Evolutionary conservation across 2,888 invertebrate species (phyloP), one percentile per base, ranked within the genome.

Genomic region (Dryomyza anilis): DNA sequence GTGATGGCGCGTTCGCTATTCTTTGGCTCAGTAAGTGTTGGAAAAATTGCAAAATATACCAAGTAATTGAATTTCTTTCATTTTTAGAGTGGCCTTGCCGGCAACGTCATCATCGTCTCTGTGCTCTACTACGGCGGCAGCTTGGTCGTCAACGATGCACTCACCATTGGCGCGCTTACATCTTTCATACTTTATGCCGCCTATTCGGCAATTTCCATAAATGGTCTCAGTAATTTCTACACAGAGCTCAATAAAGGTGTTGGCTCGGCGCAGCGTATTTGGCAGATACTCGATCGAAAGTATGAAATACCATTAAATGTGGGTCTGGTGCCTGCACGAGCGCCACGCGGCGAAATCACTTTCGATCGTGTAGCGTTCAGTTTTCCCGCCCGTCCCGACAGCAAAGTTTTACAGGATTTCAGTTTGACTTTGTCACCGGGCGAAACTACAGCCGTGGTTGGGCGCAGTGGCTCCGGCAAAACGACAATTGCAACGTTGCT

Each of bases 171-270:
- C 5, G 91, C 92, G 69, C 86, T 98, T 19, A 96, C 97, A 0
- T 93, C 98, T 0, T 98, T 98, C 83, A 86, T 98, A 12, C 83
- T 98, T 14, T 98, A 98, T 78, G 96, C 98, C 0, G 95, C 93
- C 0, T 97, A 96, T 76, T 93, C 96, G 16, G 96, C 95, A 12
- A 88, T 96, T 30, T 95, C 96, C 43, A 88, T 97, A 43, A 91
- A 92, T 53, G 95, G 96, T 12, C 80, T 98, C n/a, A 93, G 94
- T 53, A 92, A 90, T 72, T 97, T 97, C 82, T 98, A 97, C 80
- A 91, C 95, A 0, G 97, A 98, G 78, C 81, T 98, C 69, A 98
- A 96, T 84, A 93, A 93, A 78, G 96, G 96, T 0, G 83, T 98
- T 3, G 98, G 98, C 0, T 96, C 98, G 0, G 94, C 95, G 3